Conservation (phyloP, 2,113 vertebrate genomes). For the Notechis scutatus region DNA sequence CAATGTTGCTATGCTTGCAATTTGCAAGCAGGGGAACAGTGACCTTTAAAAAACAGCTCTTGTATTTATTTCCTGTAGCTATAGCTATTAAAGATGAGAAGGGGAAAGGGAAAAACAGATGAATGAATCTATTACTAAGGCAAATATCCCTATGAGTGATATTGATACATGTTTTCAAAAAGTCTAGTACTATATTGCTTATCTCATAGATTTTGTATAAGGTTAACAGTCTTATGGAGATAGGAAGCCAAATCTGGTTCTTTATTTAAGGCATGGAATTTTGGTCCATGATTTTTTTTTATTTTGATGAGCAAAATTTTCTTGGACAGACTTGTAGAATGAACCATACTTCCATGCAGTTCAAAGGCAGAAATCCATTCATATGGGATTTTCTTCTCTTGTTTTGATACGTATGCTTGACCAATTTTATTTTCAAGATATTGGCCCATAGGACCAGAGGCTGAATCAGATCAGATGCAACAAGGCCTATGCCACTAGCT, state of each 20-base stretch:
- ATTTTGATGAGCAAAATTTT: not conserved
- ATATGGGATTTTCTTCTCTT: not conserved
- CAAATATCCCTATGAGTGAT: not conserved
- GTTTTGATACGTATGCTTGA: not conserved
- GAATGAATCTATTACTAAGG: not conserved
- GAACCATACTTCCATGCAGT: not conserved
- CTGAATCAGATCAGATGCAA: not conserved
- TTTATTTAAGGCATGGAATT: not conserved
- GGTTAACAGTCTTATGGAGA: constrained; percentile 9
- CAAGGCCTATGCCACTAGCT: not conserved
- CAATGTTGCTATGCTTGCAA: not conserved
- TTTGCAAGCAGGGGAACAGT: not conserved
- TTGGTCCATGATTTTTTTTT: not conserved
- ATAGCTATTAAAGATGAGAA: not conserved
- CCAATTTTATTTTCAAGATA: not conserved
- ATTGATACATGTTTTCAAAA: constrained; percentile 2
- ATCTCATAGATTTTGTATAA: not conserved
- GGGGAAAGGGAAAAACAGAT: not conserved
- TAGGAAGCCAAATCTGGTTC: not conserved
- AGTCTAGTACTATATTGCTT: constrained; percentile 14
- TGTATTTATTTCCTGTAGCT: not conserved
- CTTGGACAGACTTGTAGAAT: not conserved
- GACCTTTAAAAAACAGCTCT: not conserved
- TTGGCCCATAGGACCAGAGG: not conserved
- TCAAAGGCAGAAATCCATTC: not conserved